Base-by-base conservation (phyloP, 2,888 invertebrate species). In the Dryococelus australis region DNA sequence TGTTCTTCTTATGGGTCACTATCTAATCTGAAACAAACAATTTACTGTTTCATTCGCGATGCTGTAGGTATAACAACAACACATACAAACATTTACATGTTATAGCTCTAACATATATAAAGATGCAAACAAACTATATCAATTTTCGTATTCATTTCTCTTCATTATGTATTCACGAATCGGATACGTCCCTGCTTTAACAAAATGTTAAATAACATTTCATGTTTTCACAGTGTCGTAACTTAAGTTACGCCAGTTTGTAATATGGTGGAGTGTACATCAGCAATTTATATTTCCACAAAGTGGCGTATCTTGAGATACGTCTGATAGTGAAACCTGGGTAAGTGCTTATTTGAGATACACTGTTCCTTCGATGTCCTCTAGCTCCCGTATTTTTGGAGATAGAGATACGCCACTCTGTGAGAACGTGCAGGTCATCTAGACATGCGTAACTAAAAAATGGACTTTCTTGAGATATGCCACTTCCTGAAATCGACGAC, bases 281-380 rank as follows among this genome's bases (percentile, higher is more conserved):
- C 65, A 65, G 65, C 65, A 65, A 65, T 65, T 65, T 65, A 65
- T 65, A 65, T 65, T 65, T 65, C 16, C 65, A 65, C 65, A 20
- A 65, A 65, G 65, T 65, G 65, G 16, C 65, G 20, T 65, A 65
- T 65, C 65, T 65, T 65, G 65, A 65, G 65, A 65, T 65, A 65
- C 65, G 65, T 65, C 65, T 65, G 65, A 65, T 65, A 65, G 65
- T 65, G 65, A 65, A 65, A 65, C 65, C 8, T 8, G 65, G 24
- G 65, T 65, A 65, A 65, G 65, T 65, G 20, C 65, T 12, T 8
- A 65, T 12, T 65, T 65, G 65, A 65, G 65, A 65, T 65, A 65
- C 65, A 65, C 65, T 12, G 20, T 65, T 65, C 16, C 20, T 65
- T 65, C 65, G 20, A 65, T 20, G 65, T 65, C 65, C 65, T 65